Percentiles rank a stretch among this genome's conserved stretches.
phyloP scores from a whole-genome alignment of 2,797 vertebrate genomes.

The Acipenser ruthenus region DNA sequence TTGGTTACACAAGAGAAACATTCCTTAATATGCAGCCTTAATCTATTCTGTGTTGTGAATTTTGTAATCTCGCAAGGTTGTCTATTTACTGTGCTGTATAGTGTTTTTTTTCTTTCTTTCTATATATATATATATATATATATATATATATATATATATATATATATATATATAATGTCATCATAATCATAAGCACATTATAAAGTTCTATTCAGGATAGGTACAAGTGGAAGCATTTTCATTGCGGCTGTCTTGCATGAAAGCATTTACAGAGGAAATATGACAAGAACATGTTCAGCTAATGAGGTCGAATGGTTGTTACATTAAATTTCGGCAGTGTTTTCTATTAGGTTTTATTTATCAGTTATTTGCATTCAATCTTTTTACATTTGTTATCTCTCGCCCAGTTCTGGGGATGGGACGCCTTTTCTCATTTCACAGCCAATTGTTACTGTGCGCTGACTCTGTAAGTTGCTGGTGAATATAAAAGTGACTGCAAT shows the following conservation, averaged over 20 bases:
- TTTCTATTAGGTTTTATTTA: slow-evolving; percentile 86
- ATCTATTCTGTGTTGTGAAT: not conserved
- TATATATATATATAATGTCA: too few relatives aligned
- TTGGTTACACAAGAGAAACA: not conserved
- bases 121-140: too few relatives aligned
- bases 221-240: slow-evolving; percentile 75
- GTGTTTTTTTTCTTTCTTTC: slow-evolving; percentile 26
- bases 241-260: slow-evolving; percentile 75
- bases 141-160: too few relatives aligned
- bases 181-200: slow-evolving; percentile 55
- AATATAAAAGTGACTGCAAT: slow-evolving; percentile 99
- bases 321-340: slow-evolving; percentile 80
- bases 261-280: slow-evolving; percentile 78
- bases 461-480: slow-evolving; percentile 88
- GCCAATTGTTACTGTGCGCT: slow-evolving; percentile 77
- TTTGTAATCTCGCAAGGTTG: not conserved
- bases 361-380: slow-evolving; percentile 79
- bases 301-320: slow-evolving; percentile 83
- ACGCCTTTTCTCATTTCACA: slow-evolving; percentile 71
- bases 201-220: slow-evolving; percentile 70
- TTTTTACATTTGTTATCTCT: slow-evolving; percentile 82
- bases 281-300: slow-evolving; percentile 82
- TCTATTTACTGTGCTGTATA: slow-evolving; percentile 61
- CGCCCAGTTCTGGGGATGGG: slow-evolving; percentile 70
- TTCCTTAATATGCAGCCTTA: not conserved